phyloP scores from a whole-genome alignment of 2,113 vertebrate genomes.

The Coryphaenoides rupestris region DNA sequence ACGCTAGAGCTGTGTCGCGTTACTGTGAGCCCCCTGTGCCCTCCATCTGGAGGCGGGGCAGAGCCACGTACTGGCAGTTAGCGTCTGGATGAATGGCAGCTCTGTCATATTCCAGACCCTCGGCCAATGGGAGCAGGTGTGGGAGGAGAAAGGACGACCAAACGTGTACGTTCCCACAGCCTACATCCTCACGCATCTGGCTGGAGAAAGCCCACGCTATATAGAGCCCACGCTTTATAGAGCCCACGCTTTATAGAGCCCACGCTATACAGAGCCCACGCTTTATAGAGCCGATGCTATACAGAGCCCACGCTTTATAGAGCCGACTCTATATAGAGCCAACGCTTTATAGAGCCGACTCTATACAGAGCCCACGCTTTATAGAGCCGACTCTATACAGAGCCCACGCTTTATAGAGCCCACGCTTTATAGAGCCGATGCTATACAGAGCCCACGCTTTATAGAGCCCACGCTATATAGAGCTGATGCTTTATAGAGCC shows the following conservation, averaged over 20 bases:
- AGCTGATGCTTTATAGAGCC: too few species aligned
- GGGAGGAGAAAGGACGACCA: conserved; percentile 8
- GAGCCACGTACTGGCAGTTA: conserved; percentile 51
- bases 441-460: too few species aligned
- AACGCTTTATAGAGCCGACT: too few species aligned
- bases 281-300: too few species aligned
- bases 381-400: too few species aligned
- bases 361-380: background rate
- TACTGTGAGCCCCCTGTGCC: too few species aligned
- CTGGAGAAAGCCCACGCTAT: too few species aligned
- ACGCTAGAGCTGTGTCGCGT: too few species aligned
- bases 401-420: background rate
- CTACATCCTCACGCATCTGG: conserved; percentile 14
- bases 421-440: background rate
- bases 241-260: too few species aligned
- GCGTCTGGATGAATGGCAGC: conserved; percentile 44
- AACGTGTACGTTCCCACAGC: conserved; percentile 6
- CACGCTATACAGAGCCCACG: background rate
- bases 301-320: too few species aligned
- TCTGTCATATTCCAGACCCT: conserved; percentile 21
- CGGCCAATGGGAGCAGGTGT: conserved; percentile 22
- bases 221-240: background rate
- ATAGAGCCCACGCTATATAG: background rate
- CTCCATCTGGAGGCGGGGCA: conserved; percentile 20
- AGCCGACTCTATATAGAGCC: background rate